Base-by-base conservation (phyloP, 2,888 invertebrate species). In the Campoplex nolae region DNA sequence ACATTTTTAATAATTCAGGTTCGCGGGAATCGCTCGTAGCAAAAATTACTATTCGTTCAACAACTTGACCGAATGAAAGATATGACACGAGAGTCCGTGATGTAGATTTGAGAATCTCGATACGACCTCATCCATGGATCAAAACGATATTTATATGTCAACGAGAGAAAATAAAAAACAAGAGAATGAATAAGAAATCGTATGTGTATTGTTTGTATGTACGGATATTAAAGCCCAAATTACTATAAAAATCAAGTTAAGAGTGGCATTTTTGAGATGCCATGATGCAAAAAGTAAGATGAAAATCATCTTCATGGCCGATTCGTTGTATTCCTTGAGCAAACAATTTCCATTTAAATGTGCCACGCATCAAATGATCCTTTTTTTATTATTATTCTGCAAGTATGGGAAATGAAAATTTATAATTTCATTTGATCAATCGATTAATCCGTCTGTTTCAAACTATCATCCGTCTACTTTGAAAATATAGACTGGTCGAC, bases 1-100 rank as follows among this genome's bases (percentile, higher is more conserved):
- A 18, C 73, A 81, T 28, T 84, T 90, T 91, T 81, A 91, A 91
- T 90, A 90, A 91, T 91, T 88, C 90, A 90, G 45, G 8, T 42
- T 62, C 79, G 81, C 88, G 23, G 51, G 85, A 73, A 75, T 18
- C 74, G 88, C 88, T 89, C 89, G 90, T 88, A 89, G 89, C 84
- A 91, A 88, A 91, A 92, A 92, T 92, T 92, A 91, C 91, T 56
- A 81, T 54, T 23, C 78, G 67, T 70, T 77, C 80, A 54, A 45
- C 77, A 7, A 42, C 18, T n/a, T 70, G 54, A 23, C 38, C 38
- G 78, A 28, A 16, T 56, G 71, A 67, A 38, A 75, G 56, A 58
- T 16, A 65, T 45, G 38, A 62, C 67, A 65, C 82, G 79, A 71
- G 68, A 77, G 67, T 80, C n/a, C 56, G 70, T 82, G 65, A 75